Evolutionary conservation across 2,888 invertebrate species (phyloP).

Genomic region (Dyspetes luteomarginatus): DNA sequence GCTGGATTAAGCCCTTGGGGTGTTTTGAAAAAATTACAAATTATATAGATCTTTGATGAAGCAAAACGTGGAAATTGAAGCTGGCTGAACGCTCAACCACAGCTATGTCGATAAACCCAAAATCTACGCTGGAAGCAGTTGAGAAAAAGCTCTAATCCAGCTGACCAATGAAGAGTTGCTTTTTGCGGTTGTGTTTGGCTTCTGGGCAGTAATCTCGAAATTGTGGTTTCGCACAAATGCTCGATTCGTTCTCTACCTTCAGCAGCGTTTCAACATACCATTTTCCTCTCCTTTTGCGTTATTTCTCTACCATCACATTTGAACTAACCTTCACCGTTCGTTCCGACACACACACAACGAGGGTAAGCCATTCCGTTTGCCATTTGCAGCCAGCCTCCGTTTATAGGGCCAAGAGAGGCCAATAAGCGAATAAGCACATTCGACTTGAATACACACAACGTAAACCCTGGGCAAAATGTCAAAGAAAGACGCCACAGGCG

Average conservation of each 20-base stretch:
- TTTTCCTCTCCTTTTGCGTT: not conserved
- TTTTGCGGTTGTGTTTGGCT: not conserved
- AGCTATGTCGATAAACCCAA: no score
- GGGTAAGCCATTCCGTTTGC: constrained; percentile 32
- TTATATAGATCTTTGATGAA: no score
- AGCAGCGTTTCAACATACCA: not conserved
- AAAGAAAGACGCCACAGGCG: constrained; percentile 6
- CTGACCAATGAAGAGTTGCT: not conserved
- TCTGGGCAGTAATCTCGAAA: constrained; percentile 19
- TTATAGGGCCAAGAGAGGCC: constrained; percentile 14
- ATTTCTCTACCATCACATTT: no score
- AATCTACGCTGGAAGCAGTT: no score
- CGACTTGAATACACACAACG: not conserved
- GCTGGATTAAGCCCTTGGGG: no score
- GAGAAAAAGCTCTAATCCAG: not conserved
- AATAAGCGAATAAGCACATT: constrained; percentile 40
- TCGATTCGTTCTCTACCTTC: constrained; percentile 1
- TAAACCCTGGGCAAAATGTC: constrained; percentile 12
- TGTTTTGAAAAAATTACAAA: no score
- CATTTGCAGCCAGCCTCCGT: constrained; percentile 9
- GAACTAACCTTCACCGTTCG: not conserved
- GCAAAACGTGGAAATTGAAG: not conserved
- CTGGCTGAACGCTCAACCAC: not conserved
- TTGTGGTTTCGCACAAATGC: constrained; percentile 6
- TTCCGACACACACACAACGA: not conserved